These are phyloP conservation scores for Hanleya hanleyi DNA, from an alignment of 2,888 invertebrate genomes.

Conservation along the genomic window DNA sequence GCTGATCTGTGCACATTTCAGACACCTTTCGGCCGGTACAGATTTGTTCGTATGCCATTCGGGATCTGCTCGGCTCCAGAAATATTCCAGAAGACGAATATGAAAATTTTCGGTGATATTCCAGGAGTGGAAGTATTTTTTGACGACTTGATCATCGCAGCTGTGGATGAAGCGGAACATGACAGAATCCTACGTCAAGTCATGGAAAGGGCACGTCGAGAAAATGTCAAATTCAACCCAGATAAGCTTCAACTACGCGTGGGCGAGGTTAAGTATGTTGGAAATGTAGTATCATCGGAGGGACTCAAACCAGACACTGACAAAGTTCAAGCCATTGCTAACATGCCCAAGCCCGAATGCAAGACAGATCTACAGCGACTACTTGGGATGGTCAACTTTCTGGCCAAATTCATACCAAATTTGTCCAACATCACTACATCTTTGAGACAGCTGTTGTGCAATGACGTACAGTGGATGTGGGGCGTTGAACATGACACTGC, in stretches of 20 bases:
- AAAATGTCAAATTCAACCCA: slow-evolving; percentile 36
- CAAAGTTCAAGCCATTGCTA: slow-evolving; percentile 36
- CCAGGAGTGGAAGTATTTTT: slow-evolving; percentile 35
- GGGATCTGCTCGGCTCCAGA: slow-evolving; percentile 34
- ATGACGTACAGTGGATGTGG: slow-evolving; percentile 23
- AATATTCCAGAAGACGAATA: slow-evolving; percentile 32
- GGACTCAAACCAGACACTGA: not conserved
- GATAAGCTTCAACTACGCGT: slow-evolving; percentile 30
- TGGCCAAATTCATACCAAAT: slow-evolving; percentile 36
- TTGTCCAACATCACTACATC: slow-evolving; percentile 35
- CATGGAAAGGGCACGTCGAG: slow-evolving; percentile 26
- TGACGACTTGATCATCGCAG: slow-evolving; percentile 40
- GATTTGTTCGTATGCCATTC: slow-evolving; percentile 36
- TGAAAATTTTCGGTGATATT: too few relatives aligned
- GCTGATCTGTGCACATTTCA: slow-evolving; percentile 43
- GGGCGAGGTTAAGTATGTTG: slow-evolving; percentile 33
- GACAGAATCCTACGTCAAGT: slow-evolving; percentile 32
- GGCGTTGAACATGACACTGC: slow-evolving; percentile 13
- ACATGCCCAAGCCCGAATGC: slow-evolving; percentile 36
- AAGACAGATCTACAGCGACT: slow-evolving; percentile 19
- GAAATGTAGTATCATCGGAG: slow-evolving; percentile 30
- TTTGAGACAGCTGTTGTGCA: slow-evolving; percentile 30
- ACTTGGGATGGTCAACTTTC: slow-evolving; percentile 37
- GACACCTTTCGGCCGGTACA: slow-evolving; percentile 34
- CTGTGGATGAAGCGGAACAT: slow-evolving; percentile 33